Conservation (phyloP, 2,888 invertebrate genomes). For the Ormia ochracea region DNA sequence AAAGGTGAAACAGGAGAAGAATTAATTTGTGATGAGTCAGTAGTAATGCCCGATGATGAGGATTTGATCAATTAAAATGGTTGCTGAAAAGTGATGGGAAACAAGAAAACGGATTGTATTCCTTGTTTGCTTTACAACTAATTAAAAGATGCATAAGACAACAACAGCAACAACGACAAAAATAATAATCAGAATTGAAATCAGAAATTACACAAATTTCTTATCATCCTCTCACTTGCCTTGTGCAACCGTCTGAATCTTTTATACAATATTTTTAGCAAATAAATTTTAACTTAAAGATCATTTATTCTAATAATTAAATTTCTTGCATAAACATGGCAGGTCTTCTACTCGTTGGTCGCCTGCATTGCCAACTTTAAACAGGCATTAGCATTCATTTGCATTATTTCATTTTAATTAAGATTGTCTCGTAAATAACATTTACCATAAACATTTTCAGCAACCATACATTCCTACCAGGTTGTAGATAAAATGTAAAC, state of each 20-base stretch:
- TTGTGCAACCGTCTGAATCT: not conserved
- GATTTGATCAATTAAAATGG: conserved; percentile 48
- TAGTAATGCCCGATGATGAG: conserved; percentile 26
- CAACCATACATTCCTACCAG: not conserved
- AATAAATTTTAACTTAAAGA: not conserved
- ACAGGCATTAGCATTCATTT: conserved; percentile 10
- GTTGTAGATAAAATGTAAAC: conserved; percentile 4
- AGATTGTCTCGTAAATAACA: conserved; percentile 17
- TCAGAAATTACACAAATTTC: no score
- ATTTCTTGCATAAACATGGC: not conserved
- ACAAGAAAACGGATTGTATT: no score
- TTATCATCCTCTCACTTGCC: no score
- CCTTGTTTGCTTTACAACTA: not conserved
- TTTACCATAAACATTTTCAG: conserved; percentile 17
- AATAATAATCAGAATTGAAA: no score
- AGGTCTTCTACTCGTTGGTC: not conserved
- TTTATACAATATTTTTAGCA: not conserved
- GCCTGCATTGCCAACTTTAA: not conserved
- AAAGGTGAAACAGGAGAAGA: not conserved
- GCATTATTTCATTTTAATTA: conserved; percentile 23
- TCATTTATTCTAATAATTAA: conserved; percentile 21
- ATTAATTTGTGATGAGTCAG: conserved; percentile 33
- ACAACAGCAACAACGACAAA: no score
- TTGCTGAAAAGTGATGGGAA: not conserved
- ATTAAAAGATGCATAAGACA: no score